Evolutionary conservation across 1,140 invertebrate genomes (phyloP).

Genomic region (Lineus longissimus): DNA sequence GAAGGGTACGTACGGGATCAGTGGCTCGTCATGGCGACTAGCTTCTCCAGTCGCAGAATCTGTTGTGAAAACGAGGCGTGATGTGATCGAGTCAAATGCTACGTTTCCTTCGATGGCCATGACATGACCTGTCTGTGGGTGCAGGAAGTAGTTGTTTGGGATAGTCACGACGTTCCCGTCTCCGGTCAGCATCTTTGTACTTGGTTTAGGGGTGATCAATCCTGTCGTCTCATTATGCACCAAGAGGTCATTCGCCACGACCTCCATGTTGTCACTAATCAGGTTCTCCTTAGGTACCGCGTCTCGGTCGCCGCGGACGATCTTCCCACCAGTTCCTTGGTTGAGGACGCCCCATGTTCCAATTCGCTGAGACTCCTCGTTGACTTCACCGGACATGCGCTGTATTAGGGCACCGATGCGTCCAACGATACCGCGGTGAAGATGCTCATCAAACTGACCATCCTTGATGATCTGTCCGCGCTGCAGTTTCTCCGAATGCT

Average conservation of each 20-base stretch:
- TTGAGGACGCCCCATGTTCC: constrained; percentile 45
- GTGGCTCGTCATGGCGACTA: constrained; percentile 31
- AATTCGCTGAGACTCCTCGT: constrained; percentile 33
- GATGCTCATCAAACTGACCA: constrained; percentile 30
- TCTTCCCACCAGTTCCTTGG: constrained; percentile 36
- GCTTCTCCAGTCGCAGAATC: constrained; percentile 47
- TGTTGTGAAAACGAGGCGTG: constrained; percentile 38
- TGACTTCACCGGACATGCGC: constrained; percentile 34
- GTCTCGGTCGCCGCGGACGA: constrained; percentile 27
- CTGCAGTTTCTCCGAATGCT: constrained; percentile 37
- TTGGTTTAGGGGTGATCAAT: constrained; percentile 32
- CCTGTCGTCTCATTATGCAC: constrained; percentile 35
- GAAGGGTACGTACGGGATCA: constrained; percentile 45
- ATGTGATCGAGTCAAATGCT: constrained; percentile 39
- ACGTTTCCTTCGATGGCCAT: constrained; percentile 44
- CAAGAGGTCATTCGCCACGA: constrained; percentile 8
- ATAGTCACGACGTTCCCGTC: constrained; percentile 30
- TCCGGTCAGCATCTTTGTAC: constrained; percentile 32
- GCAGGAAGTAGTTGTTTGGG: constrained; percentile 37
- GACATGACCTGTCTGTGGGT: constrained; percentile 44
- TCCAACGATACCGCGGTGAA: constrained; percentile 27
- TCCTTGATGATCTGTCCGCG: constrained; percentile 25
- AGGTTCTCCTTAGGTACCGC: constrained; percentile 33
- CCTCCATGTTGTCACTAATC: constrained; percentile 23
- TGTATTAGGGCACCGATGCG: constrained; percentile 33